Base-by-base conservation (phyloP, 2,888 invertebrate species). In the Strigamia transsilvanica region DNA sequence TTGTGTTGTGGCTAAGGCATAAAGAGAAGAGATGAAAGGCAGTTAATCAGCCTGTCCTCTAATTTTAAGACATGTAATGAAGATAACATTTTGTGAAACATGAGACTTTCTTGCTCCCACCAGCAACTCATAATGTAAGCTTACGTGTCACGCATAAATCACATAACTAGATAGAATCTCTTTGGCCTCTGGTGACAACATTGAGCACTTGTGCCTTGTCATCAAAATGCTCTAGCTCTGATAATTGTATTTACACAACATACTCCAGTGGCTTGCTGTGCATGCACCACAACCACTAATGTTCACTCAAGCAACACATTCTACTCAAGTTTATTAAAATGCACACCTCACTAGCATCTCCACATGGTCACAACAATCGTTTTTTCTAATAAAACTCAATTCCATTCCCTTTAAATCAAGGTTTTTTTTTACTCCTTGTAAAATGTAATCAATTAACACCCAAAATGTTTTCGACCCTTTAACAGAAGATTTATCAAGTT, bases 111-210 rank as follows among this genome's bases (percentile, higher is more conserved):
- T 56, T 18, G 18, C 18, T 5, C 9, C n/a, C 18, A 56, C 56
- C 56, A 56, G 56, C 56, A 56, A 56, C 56, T 56, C 56, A 56
- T 56, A 56, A 56, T 56, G 56, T n/a, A n/a, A n/a, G n/a, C n/a
- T n/a, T n/a, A 56, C 21, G 18, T 56, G 56, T 56, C 56, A 18
- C 1, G 56, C 56, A 56, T 56, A 56, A 56, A 56, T 56, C 56
- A 56, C 56, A 2, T 7, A 56, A 56, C 56, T 0, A 56, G 56
- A 56, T 56, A 56, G 56, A 56, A 56, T 56, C 56, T 56, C 56
- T 18, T 21, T 18, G 56, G 56, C 56, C 56, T 56, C 56, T 56
- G 56, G 56, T 56, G 56, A 56, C 56, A 56, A 56, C 56, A 56
- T 18, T 56, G 56, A 56, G 56, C 10, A 56, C 56, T 56, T 56